Evolutionary conservation across 2,113 vertebrate genomes (phyloP), one percentile per base, ranked within the genome.

Genomic region (Oceanites oceanicus): DNA sequence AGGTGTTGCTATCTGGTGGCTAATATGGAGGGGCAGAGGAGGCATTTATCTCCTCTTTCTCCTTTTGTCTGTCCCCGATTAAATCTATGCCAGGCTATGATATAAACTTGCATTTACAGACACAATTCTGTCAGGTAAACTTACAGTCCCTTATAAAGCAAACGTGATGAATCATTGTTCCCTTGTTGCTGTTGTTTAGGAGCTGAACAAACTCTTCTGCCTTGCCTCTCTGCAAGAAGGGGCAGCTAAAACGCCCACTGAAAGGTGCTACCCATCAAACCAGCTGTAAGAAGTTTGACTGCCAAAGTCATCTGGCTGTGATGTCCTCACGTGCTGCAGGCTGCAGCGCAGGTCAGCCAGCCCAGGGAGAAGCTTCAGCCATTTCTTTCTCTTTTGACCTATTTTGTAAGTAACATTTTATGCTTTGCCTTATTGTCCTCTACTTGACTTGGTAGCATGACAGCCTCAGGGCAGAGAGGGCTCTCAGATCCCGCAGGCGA

Each of bases 341-440:
- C 40, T 67, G 45, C 74, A 44, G 20, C 0, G 0, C 14, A 42
- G 1, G 0, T 40, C 75, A 36, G 58, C 32, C 68, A 90, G 65
- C 49, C 22, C 50, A 22, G 36, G 45, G 23, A 40, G 36, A 70
- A 61, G 12, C 34, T 61, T 79, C 70, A 82, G 13, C 74, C 55
- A 7, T 40, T 85, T 85, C 42, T 74, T 53, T 84, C 50, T 49
- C 45, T 75, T 63, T 62, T 74, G 44, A 65, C 40, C 73, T 70
- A 27, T 90, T 84, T 73, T 56, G 30, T 23, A 10, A 23, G 10
- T 23, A 40, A 56, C 30, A 22, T 83, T 76, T 70, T 40, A 29
- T 65, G 44, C 66, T 89, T 81, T 19, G 34, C 22, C 47, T 56
- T 34, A 17, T 2, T 79, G 49, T 36, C 61, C 44, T 75, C 44